A percentile compares a stretch with the other conserved stretches of the same genome.
phyloP scores from a whole-genome alignment of 2,113 vertebrate genomes.

The Ahaetulla prasina region DNA sequence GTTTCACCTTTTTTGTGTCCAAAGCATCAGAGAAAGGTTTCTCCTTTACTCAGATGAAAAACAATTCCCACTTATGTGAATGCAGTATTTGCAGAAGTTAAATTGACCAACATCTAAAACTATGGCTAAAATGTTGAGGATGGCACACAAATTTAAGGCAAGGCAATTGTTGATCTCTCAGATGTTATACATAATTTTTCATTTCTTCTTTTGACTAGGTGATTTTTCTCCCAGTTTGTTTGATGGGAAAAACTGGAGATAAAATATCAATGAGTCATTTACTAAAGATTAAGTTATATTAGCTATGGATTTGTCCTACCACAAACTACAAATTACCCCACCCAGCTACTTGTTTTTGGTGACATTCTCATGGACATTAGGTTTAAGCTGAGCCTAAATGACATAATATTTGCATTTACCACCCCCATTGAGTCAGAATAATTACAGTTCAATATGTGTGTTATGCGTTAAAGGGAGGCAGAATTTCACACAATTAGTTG shows the following conservation, averaged over 20 bases:
- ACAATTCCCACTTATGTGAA: not conserved
- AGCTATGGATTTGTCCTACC: not conserved
- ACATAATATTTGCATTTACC: not conserved
- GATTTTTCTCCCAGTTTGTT: not conserved
- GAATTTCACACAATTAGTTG: not conserved
- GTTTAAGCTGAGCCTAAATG: not conserved
- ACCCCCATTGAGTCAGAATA: not conserved
- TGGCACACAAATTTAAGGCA: accelerated
- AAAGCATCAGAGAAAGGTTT: not conserved
- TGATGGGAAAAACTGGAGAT: not conserved
- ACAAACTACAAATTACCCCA: not conserved
- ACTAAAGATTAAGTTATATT: not conserved
- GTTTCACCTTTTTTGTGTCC: not conserved
- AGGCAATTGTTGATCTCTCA: not conserved
- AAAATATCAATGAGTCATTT: not conserved
- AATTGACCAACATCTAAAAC: not conserved
- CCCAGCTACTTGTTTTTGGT: not conserved
- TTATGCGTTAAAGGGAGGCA: not conserved
- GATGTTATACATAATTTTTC: not conserved
- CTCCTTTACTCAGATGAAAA: not conserved
- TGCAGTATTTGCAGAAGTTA: not conserved
- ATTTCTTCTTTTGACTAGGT: not conserved
- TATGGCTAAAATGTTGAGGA: not conserved
- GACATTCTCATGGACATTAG: not conserved
- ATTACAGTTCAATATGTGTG: not conserved